phyloP scores from a whole-genome alignment of 2,888 invertebrate species.

The Aporophyla nigra region DNA sequence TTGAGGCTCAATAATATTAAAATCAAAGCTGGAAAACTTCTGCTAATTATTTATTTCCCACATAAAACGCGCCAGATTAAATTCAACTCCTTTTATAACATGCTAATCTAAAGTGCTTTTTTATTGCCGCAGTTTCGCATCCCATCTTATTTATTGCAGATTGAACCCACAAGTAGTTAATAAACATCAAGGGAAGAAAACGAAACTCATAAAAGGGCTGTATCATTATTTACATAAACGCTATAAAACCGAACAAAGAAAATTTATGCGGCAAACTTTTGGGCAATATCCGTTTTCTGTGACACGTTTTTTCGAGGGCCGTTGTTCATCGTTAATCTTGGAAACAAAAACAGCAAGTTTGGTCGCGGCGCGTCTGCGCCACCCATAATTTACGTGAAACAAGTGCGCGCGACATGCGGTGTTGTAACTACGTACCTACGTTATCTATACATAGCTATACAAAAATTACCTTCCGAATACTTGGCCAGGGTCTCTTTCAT shows the following conservation, averaged over 20 bases:
- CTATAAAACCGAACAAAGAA: slow-evolving; percentile 83
- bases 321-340: slow-evolving; percentile 90
- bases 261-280: slow-evolving; percentile 87
- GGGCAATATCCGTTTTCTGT: slow-evolving; percentile 87
- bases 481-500: slow-evolving; percentile 51
- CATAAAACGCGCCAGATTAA: slow-evolving; percentile 40
- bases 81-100: slow-evolving; percentile 64
- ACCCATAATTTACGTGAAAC: slow-evolving; percentile 85
- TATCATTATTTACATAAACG: slow-evolving; percentile 85
- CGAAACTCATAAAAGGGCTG: slow-evolving; percentile 78
- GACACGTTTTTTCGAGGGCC: slow-evolving; percentile 88
- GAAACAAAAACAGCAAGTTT: slow-evolving; percentile 89
- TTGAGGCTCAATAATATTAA: slow-evolving; percentile 14
- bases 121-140: slow-evolving; percentile 60
- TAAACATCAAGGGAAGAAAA: slow-evolving; percentile 68
- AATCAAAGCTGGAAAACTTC: slow-evolving; percentile 13
- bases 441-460: slow-evolving; percentile 60
- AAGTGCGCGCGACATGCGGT: slow-evolving; percentile 87
- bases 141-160: slow-evolving; percentile 64
- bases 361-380: slow-evolving; percentile 80
- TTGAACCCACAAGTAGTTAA: slow-evolving; percentile 69
- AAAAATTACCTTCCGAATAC: slow-evolving; percentile 75
- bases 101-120: slow-evolving; percentile 62
- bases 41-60: slow-evolving; percentile 30
- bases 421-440: slow-evolving; percentile 62